Evolutionary conservation across 2,113 vertebrate genomes (phyloP), one percentile per base, ranked within the genome.

Genomic region (Poeciliopsis occidentalis): DNA sequence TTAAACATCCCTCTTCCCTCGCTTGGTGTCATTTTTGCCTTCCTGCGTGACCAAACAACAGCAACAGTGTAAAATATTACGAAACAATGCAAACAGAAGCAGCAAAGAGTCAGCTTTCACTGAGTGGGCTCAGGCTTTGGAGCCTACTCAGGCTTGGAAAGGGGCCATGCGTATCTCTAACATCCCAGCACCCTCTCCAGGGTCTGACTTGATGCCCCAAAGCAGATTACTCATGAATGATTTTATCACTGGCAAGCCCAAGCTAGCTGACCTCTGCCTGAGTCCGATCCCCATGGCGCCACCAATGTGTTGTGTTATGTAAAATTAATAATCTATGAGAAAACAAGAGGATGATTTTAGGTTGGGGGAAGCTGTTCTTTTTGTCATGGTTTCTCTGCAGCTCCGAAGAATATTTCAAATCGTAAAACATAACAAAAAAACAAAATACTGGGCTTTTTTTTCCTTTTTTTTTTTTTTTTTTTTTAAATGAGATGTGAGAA

Each of bases 191-290:
- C 29, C 39, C n/a, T 51, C 39, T 27, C 61, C 51, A 32, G 29
- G 39, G 29, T 73, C 41, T 32, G 61, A 30, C 29, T 73, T 73
- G 62, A 29, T 30, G 19, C 54, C 12, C 44, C 51, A 44, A 65
- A 80, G 66, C 67, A 80, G 31, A 67, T 76, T 51, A 71, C 29
- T 66, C 34, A 75, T 47, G 61, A 60, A 69, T 69, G 60, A 69
- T 60, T 74, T 54, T 57, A 34, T 69, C 62, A 69, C 32, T 60
- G 69, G 61, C n/a, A 47, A 60, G 51, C 29, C 54, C 32, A 54
- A 31, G 24, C 64, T 19, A 76, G 64, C 60, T 73, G 69, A 76
- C 64, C 79, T 67, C 26, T 65, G 32, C 65, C 29, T 41, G 61
- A 65, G 24, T 11, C 19, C 6, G 32, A 32, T 30, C 22, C 73